phyloP scores from a whole-genome alignment of 2,888 invertebrate species.

The Phaedon cochleariae region DNA sequence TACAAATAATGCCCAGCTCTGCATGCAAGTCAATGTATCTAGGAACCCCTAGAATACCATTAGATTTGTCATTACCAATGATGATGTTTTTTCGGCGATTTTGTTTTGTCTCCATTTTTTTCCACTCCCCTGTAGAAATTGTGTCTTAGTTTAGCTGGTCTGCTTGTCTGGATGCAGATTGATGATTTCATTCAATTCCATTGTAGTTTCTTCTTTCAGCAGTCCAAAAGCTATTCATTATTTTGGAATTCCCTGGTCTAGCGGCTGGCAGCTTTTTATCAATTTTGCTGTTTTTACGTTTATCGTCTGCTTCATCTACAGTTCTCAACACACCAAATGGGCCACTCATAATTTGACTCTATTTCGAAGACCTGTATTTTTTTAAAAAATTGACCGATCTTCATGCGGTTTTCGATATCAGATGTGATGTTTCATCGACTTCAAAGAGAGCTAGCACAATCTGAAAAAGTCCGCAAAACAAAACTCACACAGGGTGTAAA shows the following conservation, averaged over 20 bases:
- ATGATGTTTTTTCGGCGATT: background rate
- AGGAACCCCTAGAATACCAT: background rate
- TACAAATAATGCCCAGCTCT: no score
- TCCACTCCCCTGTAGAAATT: background rate
- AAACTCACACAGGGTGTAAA: no score
- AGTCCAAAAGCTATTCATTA: background rate
- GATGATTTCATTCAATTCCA: conserved; percentile 1
- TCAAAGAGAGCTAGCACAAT: no score
- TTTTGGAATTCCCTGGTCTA: background rate
- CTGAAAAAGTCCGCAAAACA: no score
- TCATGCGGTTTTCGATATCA: no score
- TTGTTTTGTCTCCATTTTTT: background rate
- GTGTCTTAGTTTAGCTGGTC: background rate
- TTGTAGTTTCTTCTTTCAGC: background rate
- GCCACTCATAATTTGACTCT: no score
- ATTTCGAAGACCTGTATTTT: no score
- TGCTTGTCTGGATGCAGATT: background rate
- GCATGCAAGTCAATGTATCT: conserved; percentile 12
- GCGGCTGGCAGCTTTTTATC: background rate
- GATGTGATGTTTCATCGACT: no score
- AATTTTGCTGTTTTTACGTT: background rate
- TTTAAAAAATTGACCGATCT: no score
- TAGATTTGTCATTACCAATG: conserved; percentile 7
- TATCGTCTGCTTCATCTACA: background rate
- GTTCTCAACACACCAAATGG: no score